A percentile compares a stretch with the other conserved stretches of the same genome.
Conservation (phyloP, 2,797 vertebrate species). For the Heterohyrax brucei region DNA sequence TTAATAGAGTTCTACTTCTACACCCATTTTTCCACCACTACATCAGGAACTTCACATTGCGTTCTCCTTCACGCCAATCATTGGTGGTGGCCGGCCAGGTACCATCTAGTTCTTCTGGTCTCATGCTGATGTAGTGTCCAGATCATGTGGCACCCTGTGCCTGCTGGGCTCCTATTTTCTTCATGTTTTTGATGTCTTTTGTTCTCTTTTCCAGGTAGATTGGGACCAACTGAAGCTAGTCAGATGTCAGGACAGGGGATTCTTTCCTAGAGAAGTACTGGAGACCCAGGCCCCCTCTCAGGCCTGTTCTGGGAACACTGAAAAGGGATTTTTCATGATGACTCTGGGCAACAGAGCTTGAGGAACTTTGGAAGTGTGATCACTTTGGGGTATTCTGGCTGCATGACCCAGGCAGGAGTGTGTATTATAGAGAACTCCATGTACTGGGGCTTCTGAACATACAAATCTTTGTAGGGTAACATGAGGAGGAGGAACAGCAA, state of each 20-base stretch:
- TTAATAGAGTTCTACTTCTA: too few species aligned
- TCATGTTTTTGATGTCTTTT: too few species aligned
- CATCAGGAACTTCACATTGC: too few species aligned
- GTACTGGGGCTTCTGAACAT: background rate
- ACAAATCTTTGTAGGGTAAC: background rate
- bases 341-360: background rate
- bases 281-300: background rate
- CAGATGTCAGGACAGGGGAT: background rate
- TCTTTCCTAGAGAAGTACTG: constrained; percentile 22
- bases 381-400: background rate
- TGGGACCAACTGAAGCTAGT: too few species aligned
- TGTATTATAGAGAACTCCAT: background rate
- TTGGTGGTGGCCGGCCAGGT: too few species aligned
- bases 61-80: too few species aligned
- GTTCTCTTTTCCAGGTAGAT: too few species aligned
- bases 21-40: too few species aligned
- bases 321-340: constrained; percentile 11
- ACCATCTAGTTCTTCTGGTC: too few species aligned
- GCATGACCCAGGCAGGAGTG: constrained; percentile 4
- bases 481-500: background rate
- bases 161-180: too few species aligned
- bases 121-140: too few species aligned
- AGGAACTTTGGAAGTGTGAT: background rate
- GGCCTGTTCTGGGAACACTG: background rate
- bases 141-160: too few species aligned